Percentiles rank a stretch among this genome's conserved stretches.
Evolutionary conservation across 2,797 vertebrate species (phyloP).

Genomic region (Sebastes matsubarae): DNA sequence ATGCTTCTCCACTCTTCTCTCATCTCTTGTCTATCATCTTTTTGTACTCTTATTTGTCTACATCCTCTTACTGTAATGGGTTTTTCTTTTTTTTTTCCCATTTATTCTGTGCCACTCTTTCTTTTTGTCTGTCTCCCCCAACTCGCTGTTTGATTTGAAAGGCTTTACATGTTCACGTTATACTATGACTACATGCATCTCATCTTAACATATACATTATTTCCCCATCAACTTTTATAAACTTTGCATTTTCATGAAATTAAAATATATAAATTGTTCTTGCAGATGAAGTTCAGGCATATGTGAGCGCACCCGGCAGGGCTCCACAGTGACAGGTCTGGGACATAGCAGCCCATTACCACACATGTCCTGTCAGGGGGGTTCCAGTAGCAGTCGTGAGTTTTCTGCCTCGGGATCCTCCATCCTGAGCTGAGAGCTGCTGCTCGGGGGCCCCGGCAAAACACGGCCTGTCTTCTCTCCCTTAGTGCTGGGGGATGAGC

Average conservation of each 20-base stretch:
- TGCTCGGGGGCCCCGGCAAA: constrained; percentile 9
- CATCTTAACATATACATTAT: neutral
- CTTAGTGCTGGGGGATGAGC: constrained; percentile 36
- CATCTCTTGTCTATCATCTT: neutral
- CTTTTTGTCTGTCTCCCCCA: neutral
- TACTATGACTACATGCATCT: neutral
- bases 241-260: neutral
- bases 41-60: constrained; percentile 39
- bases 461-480: constrained; percentile 31
- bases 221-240: neutral
- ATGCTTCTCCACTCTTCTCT: constrained; percentile 25
- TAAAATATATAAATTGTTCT: constrained; percentile 8
- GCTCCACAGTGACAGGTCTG: constrained; percentile 43
- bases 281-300: constrained; percentile 24
- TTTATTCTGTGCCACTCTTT: neutral
- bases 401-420: constrained; percentile 19
- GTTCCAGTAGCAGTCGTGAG: constrained; percentile 9
- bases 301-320: constrained; percentile 33
- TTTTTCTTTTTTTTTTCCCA: neutral
- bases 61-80: neutral
- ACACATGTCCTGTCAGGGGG: constrained; percentile 47
- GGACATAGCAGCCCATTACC: constrained; percentile 61
- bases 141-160: neutral
- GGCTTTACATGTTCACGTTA: neutral
- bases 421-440: constrained; percentile 15